Percentiles rank a stretch among this genome's conserved stretches.
phyloP scores from a whole-genome alignment of 2,888 invertebrate species.

The Caenorhabditis auriculariae region DNA sequence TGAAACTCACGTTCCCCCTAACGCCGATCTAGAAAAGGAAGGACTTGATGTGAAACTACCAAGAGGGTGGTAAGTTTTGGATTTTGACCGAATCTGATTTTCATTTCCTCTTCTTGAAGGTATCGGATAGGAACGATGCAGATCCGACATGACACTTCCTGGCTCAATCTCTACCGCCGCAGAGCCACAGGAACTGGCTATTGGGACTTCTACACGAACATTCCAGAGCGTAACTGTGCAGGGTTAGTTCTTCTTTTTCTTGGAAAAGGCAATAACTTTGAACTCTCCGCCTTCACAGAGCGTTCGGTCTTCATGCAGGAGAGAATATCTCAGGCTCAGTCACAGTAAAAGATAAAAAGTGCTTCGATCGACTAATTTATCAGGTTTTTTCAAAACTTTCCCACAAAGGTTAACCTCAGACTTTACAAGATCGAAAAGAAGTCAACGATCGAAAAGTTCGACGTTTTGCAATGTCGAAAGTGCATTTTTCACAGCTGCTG shows the following conservation, averaged over 20 bases:
- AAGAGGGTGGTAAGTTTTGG: constrained; percentile 46
- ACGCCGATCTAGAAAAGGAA: constrained; percentile 48
- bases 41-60: constrained; percentile 59
- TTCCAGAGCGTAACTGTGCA: constrained; percentile 61
- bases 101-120: constrained; percentile 7
- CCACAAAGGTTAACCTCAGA: constrained; percentile 13
- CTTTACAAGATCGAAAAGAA: constrained; percentile 40
- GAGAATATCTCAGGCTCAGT: constrained; percentile 61
- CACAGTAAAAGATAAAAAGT: constrained; percentile 60
- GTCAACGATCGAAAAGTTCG: constrained; percentile 60
- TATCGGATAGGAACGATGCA: constrained; percentile 60
- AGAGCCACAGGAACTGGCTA: constrained; percentile 58
- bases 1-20: constrained; percentile 52
- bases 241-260: constrained; percentile 42
- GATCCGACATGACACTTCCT: constrained; percentile 56
- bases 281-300: too few relatives aligned
- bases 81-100: neutral
- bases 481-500: constrained; percentile 62
- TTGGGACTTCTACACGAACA: constrained; percentile 63
- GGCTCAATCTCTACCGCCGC: constrained; percentile 60
- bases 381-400: constrained; percentile 41
- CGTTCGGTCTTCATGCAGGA: constrained; percentile 60
- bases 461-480: constrained; percentile 60
- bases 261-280: too few relatives aligned
- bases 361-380: constrained; percentile 59